Base-by-base conservation (phyloP, 2,888 invertebrate genomes). In the Lysandra bellargus region DNA sequence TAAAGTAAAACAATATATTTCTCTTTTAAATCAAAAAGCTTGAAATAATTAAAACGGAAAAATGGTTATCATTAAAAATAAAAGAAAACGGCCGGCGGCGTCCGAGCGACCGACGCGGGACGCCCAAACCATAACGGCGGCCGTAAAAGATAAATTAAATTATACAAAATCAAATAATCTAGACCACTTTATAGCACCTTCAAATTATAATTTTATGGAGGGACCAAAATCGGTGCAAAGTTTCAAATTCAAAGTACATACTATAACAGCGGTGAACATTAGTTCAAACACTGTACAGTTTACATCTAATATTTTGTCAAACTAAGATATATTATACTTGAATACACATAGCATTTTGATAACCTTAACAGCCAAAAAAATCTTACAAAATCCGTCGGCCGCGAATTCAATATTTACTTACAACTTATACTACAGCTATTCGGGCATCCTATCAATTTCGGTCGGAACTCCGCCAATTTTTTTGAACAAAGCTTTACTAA, bases 321-420 rank as follows among this genome's bases (percentile, higher is more conserved):
- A 49, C 9, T 9, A 2, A 9, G 1, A 44, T 44, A 49, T 49
- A 7, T 30, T 30, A 17, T 61, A 17, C 60, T 4, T 17, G 4
- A 57, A 57, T 5, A 60, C 17, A 60, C 9, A 3, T 64, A 30
- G 23, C 6, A 23, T 64, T 14, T 30, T 64, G 23, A 9, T 4
- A 69, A 69, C 37, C 33, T 69, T 37, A 69, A 17, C 14, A 30
- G 4, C 14, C 33, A 12, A 64, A 30, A 30, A 30, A 4, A 33
- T 14, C 17, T 69, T 17, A 64, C 9, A 64, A 64, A 12, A 33
- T 14, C 33, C 5, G 4, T 30, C 64, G 23, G 37, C 30, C 23
- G 64, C 9, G 64, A 12, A 14, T 69, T 9, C 69, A 69, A 69
- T 69, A 69, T 69, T 69, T 69, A 64, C 64, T 64, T 64, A 33